Evolutionary conservation across 2,113 vertebrate genomes (phyloP).

Genomic region (Neoarius graeffei): DNA sequence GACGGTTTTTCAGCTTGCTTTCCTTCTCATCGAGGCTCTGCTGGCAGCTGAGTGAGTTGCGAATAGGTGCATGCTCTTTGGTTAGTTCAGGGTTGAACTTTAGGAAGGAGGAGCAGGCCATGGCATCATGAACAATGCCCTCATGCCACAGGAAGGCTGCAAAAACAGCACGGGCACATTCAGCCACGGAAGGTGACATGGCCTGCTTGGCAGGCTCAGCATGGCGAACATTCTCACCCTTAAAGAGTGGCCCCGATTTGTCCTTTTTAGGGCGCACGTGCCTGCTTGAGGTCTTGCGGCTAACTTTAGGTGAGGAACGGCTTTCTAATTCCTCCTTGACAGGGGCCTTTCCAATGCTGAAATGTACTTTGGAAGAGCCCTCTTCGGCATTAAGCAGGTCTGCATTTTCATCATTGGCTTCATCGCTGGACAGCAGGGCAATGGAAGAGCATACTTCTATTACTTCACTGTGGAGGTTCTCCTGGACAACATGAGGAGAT

Average conservation of each 20-base stretch:
- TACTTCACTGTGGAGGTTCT: slow-evolving; percentile 96
- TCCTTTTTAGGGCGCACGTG: slow-evolving; percentile 95
- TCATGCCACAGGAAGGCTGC: slow-evolving; percentile 97
- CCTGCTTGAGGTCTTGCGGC: slow-evolving; percentile 87
- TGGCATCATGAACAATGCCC: slow-evolving; percentile 97
- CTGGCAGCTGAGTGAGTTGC: slow-evolving; percentile 85
- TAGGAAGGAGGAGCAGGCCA: slow-evolving; percentile 98
- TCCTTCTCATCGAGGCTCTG: slow-evolving; percentile 92
- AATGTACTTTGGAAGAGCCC: slow-evolving; percentile 90
- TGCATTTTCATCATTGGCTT: slow-evolving; percentile 82
- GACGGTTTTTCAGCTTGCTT: slow-evolving; percentile 94
- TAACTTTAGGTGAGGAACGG: slow-evolving; percentile 93
- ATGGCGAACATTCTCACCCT: slow-evolving; percentile 82
- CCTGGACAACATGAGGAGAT: slow-evolving; percentile 94
- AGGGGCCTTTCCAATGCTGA: slow-evolving; percentile 97
- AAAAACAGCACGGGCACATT: slow-evolving; percentile 94
- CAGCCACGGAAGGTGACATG: slow-evolving; percentile 97
- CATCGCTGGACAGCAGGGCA: slow-evolving; percentile 86
- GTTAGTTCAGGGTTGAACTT: slow-evolving; percentile 98
- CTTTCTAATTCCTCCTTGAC: slow-evolving; percentile 91
- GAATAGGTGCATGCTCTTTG: slow-evolving; percentile 95
- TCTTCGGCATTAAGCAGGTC: slow-evolving; percentile 83
- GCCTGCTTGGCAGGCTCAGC: slow-evolving; percentile 94
- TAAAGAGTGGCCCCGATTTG: slow-evolving; percentile 92
- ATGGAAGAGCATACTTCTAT: slow-evolving; percentile 96